Conservation (phyloP, 2,888 invertebrate species). For the Linnaemya vulpina region DNA sequence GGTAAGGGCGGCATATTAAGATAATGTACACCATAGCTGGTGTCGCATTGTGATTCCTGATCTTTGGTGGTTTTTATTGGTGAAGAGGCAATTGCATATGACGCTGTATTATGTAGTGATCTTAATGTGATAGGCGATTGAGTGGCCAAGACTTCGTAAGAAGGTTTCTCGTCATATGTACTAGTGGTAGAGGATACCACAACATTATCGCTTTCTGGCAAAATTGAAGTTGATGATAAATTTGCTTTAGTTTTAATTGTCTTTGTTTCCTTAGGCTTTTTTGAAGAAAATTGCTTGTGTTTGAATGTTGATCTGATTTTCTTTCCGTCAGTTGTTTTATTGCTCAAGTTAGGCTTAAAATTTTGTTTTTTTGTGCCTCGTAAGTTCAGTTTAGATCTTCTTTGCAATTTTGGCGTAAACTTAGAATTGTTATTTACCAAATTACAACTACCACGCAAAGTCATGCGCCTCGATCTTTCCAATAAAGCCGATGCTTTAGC, state of each 20-base stretch:
- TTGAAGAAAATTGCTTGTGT: background rate
- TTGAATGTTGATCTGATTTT: constrained; percentile 15
- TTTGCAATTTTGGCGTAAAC: constrained; percentile 12
- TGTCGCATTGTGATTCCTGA: constrained; percentile 64
- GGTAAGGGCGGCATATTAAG: constrained; percentile 73
- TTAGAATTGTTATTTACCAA: constrained; percentile 31
- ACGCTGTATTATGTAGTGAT: constrained; percentile 35
- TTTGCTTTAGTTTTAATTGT: constrained; percentile 15
- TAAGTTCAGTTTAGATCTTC: constrained; percentile 39
- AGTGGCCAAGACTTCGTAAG: constrained; percentile 17
- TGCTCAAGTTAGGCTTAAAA: constrained; percentile 18
- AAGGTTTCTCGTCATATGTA: constrained; percentile 70
- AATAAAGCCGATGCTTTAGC: constrained; percentile 60
- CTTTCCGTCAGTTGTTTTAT: background rate
- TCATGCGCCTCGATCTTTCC: constrained; percentile 61
- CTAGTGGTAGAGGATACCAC: constrained; percentile 72
- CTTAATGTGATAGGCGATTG: constrained; percentile 41
- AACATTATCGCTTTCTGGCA: constrained; percentile 70
- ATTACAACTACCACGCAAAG: constrained; percentile 27
- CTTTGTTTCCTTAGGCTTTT: background rate
- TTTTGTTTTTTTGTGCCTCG: constrained; percentile 12
- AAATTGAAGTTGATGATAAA: constrained; percentile 9
- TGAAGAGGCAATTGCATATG: constrained; percentile 30
- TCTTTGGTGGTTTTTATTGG: constrained; percentile 71
- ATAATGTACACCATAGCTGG: constrained; percentile 70